Evolutionary conservation across 2,113 vertebrate genomes (phyloP), one percentile per base, ranked within the genome.

Genomic region (Eulemur rufifrons): DNA sequence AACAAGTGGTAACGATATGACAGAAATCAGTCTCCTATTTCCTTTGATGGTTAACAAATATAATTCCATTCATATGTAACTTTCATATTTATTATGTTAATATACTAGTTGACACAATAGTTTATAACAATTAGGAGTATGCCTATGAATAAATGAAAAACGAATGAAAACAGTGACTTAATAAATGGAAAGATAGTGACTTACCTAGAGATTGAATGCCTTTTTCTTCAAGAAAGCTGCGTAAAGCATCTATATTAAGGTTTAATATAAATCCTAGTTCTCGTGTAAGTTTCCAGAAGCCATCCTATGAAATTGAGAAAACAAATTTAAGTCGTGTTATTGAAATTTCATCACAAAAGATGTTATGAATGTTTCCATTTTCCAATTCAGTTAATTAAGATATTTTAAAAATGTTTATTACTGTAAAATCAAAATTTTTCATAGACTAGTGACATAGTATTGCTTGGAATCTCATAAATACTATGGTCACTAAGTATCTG

Each of bases 201-300:
- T 97, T 99, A 99, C 99, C 99, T 47, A 99, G 98, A 95, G 99
- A 99, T 15, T 27, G 47, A 98, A 99, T 99, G 96, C 99, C 99
- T 97, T 99, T 99, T 97, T 98, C 97, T 64, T 98, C 97, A 93
- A 99, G 98, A 97, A 99, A 99, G 66, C 95, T 98, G 71, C 97
- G 98, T 90, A 99, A 98, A 95, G 96, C 56, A 90, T 98, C 95
- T 23, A 98, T 94, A 42, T 99, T 95, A 89, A 99, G 85, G 2
- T 97, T 95, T 29, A 99, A 85, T 47, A 98, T 81, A 32, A 83
- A 42, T 21, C 99, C 99, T 86, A 99, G 98, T 61, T 97, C 97
- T 4, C 84, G 47, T 13, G 97, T 99, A 61, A 99, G 97, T 95
- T 99, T 98, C 99, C 99, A 99, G 97, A 98, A 99, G 37, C 99